phyloP scores from a whole-genome alignment of 1,140 invertebrate genomes.

The Aphelinus certus region DNA sequence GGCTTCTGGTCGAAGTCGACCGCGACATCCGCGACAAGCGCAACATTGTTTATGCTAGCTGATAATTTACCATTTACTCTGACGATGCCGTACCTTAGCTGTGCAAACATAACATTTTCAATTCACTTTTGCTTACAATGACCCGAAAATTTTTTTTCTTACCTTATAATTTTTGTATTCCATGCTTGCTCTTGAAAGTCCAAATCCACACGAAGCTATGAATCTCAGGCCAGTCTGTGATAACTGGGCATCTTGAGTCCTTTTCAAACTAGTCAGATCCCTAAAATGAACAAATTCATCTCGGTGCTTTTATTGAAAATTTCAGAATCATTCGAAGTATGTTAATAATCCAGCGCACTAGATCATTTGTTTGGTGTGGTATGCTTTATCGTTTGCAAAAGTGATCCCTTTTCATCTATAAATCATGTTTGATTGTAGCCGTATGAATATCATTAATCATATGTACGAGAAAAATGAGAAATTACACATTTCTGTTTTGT shows the following conservation, averaged over 20 bases:
- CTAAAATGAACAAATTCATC: conserved; percentile 32
- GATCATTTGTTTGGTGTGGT: no score
- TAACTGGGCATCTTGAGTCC: conserved; percentile 40
- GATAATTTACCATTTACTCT: conserved; percentile 40
- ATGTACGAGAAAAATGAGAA: no score
- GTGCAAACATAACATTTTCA: not conserved
- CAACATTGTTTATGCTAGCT: conserved; percentile 38
- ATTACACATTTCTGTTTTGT: no score
- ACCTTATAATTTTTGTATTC: conserved; percentile 43
- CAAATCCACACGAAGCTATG: conserved; percentile 38
- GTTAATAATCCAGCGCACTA: no score
- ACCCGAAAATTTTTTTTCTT: conserved; percentile 11
- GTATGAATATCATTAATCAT: no score
- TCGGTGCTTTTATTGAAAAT: not conserved
- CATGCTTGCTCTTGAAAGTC: conserved; percentile 31
- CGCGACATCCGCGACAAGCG: conserved; percentile 24
- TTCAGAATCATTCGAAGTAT: not conserved
- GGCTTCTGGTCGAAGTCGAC: conserved; percentile 43
- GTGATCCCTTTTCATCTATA: not conserved
- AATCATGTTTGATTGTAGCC: no score
- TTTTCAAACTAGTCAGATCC: conserved; percentile 43
- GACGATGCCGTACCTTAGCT: conserved; percentile 44
- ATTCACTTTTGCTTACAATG: no score
- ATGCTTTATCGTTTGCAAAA: not conserved
- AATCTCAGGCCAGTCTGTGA: conserved; percentile 29